A percentile compares a stretch with the other conserved stretches of the same genome.
These are phyloP conservation scores for Acanthurus leucopareius DNA, from an alignment of 2,797 vertebrate genomes.

Conservation along the genomic window DNA sequence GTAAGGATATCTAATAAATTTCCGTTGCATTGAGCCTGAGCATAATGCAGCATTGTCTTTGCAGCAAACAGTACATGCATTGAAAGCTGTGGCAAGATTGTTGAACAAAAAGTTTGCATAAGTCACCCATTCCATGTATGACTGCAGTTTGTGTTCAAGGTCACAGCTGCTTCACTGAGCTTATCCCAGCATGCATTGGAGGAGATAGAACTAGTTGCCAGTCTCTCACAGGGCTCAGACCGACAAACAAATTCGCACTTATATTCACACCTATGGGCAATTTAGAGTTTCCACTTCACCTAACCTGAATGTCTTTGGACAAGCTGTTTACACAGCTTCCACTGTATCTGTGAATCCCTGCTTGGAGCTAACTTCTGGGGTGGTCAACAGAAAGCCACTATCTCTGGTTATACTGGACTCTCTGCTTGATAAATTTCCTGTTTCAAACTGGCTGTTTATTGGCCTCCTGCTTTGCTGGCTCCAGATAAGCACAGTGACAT, in stretches of 20 bases:
- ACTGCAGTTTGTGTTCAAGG: slow-evolving; percentile 18
- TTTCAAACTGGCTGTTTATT: slow-evolving; percentile 7
- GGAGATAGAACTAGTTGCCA: slow-evolving; percentile 14
- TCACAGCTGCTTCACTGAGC: slow-evolving; percentile 37
- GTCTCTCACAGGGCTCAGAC: slow-evolving; percentile 29
- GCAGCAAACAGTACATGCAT: neutral
- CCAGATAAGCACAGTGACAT: neutral
- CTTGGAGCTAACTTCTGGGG: neutral
- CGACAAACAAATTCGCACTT: slow-evolving; percentile 49
- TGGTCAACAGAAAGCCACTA: slow-evolving; percentile 23
- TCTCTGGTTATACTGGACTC: slow-evolving; percentile 11
- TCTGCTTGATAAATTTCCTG: slow-evolving; percentile 17
- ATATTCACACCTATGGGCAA: slow-evolving; percentile 48
- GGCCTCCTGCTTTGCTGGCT: slow-evolving; percentile 6
- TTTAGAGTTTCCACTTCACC: slow-evolving; percentile 54
- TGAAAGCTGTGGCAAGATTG: neutral
- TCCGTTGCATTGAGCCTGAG: no score
- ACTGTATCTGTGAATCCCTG: slow-evolving; percentile 33
- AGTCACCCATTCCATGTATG: slow-evolving; percentile 23
- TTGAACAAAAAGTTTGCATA: slow-evolving; percentile 14
- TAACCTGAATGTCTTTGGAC: slow-evolving; percentile 43
- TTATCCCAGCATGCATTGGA: slow-evolving; percentile 34
- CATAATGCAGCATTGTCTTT: neutral
- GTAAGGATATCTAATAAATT: no score
- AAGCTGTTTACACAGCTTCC: slow-evolving; percentile 43